Evolutionary conservation across 1,140 invertebrate genomes (phyloP).

Genomic region (Dysdera silvatica): DNA sequence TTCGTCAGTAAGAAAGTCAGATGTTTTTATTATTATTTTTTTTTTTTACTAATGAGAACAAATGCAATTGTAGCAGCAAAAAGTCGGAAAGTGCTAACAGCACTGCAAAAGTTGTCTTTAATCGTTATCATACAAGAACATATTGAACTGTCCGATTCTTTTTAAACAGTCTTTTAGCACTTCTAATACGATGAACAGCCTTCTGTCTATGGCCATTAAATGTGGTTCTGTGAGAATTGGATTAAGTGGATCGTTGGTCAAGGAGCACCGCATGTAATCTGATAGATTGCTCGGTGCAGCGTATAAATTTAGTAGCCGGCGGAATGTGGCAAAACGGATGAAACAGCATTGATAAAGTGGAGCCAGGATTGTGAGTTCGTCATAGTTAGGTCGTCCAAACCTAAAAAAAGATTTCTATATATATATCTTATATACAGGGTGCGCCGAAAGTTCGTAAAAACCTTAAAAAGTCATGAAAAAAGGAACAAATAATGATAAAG

Average conservation of each 20-base stretch:
- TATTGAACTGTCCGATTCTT: conserved; percentile 39
- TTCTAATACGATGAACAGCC: conserved; percentile 57
- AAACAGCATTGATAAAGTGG: conserved; percentile 87
- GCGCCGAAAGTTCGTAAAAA: too few relatives aligned
- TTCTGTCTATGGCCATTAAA: conserved; percentile 72
- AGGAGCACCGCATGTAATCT: conserved; percentile 62
- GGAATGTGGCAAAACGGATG: conserved; percentile 65
- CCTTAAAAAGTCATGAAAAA: too few relatives aligned
- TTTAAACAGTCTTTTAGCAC: conserved; percentile 24
- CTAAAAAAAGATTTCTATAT: conserved; percentile 45
- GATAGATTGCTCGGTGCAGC: conserved; percentile 56
- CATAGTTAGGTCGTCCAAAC: conserved; percentile 82
- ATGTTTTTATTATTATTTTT: too few relatives aligned
- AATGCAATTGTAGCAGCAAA: too few relatives aligned
- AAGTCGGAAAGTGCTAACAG: too few relatives aligned
- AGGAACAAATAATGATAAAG: too few relatives aligned
- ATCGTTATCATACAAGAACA: conserved; percentile 42
- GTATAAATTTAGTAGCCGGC: conserved; percentile 52
- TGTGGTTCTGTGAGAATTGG: conserved; percentile 87
- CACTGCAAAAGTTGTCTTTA: too few relatives aligned
- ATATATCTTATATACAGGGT: too few relatives aligned
- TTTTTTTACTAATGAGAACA: too few relatives aligned
- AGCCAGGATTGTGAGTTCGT: conserved; percentile 87
- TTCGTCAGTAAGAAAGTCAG: too few relatives aligned
- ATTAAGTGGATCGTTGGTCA: conserved; percentile 67